phyloP scores from a whole-genome alignment of 2,113 vertebrate genomes.

The Oxyura jamaicensis region DNA sequence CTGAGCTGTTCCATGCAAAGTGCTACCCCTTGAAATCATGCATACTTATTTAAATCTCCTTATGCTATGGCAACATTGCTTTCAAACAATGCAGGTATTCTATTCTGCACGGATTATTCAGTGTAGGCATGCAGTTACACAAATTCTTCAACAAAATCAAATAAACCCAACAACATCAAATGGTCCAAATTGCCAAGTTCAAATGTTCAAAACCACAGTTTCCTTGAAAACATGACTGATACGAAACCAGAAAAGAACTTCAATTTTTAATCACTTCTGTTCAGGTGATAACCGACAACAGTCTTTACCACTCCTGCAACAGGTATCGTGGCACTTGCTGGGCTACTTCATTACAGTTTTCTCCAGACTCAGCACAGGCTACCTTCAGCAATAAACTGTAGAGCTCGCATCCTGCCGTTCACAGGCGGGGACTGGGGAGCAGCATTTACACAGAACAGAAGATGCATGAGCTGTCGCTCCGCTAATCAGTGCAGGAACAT shows the following conservation, averaged over 20 bases:
- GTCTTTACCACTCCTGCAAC: neutral
- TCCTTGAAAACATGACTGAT: neutral
- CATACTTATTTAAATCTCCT: neutral
- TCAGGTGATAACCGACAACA: slow-evolving; percentile 1
- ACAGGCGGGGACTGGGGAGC: neutral
- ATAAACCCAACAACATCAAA: neutral
- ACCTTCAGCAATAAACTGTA: slow-evolving; percentile 9
- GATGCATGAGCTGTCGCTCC: slow-evolving; percentile 50
- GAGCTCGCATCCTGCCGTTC: slow-evolving; percentile 2
- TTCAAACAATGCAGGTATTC: neutral
- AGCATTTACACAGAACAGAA: slow-evolving; percentile 29
- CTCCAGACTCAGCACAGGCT: slow-evolving; percentile 26
- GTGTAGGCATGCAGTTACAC: neutral
- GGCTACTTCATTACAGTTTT: slow-evolving; percentile 20
- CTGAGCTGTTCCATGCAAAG: neutral
- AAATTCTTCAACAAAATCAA: neutral
- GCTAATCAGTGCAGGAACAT: slow-evolving; percentile 8
- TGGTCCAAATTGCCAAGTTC: neutral
- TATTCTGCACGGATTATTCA: neutral
- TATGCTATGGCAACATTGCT: neutral
- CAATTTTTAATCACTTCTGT: neutral
- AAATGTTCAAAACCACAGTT: neutral
- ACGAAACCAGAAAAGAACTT: neutral
- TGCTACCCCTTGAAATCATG: neutral
- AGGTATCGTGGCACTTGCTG: neutral